These are phyloP conservation scores for Neotoma lepida DNA, from an alignment of 2,113 vertebrate species.

Conservation along the genomic window DNA sequence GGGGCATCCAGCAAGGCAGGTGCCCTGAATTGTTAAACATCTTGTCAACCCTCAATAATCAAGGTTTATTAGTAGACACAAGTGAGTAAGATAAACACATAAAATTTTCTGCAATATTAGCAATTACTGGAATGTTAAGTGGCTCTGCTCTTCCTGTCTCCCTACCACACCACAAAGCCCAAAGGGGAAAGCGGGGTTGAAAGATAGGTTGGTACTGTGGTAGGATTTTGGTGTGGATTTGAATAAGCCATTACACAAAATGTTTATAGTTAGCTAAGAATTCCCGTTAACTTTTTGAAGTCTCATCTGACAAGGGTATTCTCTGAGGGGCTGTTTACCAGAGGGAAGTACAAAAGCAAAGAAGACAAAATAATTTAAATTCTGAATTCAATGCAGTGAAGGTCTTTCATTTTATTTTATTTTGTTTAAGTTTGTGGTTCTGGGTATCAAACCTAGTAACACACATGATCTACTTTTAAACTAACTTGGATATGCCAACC, in stretches of 20 bases:
- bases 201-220: neutral
- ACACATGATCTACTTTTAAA: conserved; percentile 7
- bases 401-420: neutral
- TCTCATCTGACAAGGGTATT: neutral
- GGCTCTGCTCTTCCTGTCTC: conserved; percentile 27
- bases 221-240: conserved; percentile 58
- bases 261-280: conserved; percentile 6
- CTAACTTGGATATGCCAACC: neutral
- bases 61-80: conserved; percentile 33
- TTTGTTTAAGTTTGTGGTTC: neutral
- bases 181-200: neutral
- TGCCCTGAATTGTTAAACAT: neutral
- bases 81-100: conserved; percentile 18
- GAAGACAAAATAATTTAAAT: conserved; percentile 31
- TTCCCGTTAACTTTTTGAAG: conserved; percentile 42
- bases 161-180: conserved; percentile 8
- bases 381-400: neutral
- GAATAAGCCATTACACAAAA: conserved; percentile 49
- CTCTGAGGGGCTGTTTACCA: conserved; percentile 46
- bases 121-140: conserved; percentile 41
- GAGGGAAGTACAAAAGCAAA: neutral
- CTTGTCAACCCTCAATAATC: neutral
- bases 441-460: neutral
- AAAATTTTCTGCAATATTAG: conserved; percentile 33
- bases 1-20: neutral